phyloP scores from a whole-genome alignment of 2,797 vertebrate species.

The Enteromius radiatus region DNA sequence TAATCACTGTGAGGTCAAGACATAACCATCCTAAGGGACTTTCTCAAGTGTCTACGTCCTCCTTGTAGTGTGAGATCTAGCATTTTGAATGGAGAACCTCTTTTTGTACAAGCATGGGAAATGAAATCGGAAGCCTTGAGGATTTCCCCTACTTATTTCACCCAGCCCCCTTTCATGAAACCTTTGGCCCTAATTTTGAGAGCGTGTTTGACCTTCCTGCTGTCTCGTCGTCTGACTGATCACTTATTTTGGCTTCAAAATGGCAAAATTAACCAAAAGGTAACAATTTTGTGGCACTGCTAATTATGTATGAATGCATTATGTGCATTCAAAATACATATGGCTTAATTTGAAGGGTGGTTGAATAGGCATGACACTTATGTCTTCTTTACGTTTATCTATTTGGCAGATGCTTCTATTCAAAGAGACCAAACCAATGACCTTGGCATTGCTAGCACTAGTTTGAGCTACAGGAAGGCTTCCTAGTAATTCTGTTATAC shows the following conservation, averaged over 20 bases:
- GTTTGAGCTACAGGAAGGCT: neutral
- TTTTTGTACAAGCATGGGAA: slow-evolving; percentile 73
- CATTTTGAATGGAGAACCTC: slow-evolving; percentile 70
- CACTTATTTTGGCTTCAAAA: neutral
- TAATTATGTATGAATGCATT: neutral
- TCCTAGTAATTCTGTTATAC: neutral
- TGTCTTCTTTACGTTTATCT: neutral
- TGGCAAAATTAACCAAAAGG: neutral
- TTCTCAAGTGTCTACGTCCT: slow-evolving; percentile 57
- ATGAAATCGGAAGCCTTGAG: slow-evolving; percentile 76
- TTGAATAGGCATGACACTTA: neutral
- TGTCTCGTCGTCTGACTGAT: neutral
- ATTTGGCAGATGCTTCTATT: neutral
- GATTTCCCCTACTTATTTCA: slow-evolving; percentile 67
- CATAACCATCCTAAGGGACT: slow-evolving; percentile 69
- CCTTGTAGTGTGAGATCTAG: slow-evolving; percentile 72
- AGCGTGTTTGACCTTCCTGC: slow-evolving; percentile 22
- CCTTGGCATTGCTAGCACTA: neutral
- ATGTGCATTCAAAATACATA: neutral
- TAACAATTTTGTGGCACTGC: neutral
- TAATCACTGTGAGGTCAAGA: slow-evolving; percentile 69
- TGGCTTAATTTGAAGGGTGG: neutral
- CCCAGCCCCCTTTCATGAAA: slow-evolving; percentile 35
- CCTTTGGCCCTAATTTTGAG: slow-evolving; percentile 40
- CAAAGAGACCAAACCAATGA: neutral